Conservation (phyloP, 2,113 vertebrate species). For the Aix galericulata region DNA sequence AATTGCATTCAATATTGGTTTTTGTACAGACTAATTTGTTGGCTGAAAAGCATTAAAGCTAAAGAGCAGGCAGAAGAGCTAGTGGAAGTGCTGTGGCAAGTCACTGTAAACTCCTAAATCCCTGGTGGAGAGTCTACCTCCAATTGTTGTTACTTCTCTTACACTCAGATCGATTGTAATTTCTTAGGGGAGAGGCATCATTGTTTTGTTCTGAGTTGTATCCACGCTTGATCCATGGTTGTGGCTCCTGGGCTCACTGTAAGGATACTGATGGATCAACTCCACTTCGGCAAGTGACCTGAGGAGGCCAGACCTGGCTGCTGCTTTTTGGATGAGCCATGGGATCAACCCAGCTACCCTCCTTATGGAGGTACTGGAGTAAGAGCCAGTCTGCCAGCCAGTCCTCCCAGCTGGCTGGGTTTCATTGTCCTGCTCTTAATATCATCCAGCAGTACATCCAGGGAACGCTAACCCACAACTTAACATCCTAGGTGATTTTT, state of each 20-base stretch:
- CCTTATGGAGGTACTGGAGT: background rate
- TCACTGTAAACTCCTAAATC: background rate
- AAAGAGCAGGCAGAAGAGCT: background rate
- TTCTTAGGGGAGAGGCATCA: background rate
- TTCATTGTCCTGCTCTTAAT: slow-evolving; percentile 20
- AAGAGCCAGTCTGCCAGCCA: background rate
- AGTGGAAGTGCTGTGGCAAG: slow-evolving; percentile 6
- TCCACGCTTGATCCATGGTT: background rate
- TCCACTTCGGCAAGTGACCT: background rate
- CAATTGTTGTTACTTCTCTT: slow-evolving; percentile 7
- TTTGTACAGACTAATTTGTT: slow-evolving; percentile 8
- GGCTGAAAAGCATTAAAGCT: background rate
- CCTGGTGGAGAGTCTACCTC: background rate
- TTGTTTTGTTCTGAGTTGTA: background rate
- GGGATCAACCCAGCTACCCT: background rate
- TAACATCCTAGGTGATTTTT: background rate
- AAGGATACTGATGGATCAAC: background rate
- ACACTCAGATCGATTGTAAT: background rate
- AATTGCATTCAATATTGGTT: background rate
- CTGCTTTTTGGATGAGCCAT: background rate
- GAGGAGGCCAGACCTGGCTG: background rate
- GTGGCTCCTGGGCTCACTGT: background rate
- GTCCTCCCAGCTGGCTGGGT: background rate
- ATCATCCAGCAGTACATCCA: background rate
- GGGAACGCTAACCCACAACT: background rate